Evolutionary conservation across 2,888 invertebrate species (phyloP).

Genomic region (Plutella xylostella): DNA sequence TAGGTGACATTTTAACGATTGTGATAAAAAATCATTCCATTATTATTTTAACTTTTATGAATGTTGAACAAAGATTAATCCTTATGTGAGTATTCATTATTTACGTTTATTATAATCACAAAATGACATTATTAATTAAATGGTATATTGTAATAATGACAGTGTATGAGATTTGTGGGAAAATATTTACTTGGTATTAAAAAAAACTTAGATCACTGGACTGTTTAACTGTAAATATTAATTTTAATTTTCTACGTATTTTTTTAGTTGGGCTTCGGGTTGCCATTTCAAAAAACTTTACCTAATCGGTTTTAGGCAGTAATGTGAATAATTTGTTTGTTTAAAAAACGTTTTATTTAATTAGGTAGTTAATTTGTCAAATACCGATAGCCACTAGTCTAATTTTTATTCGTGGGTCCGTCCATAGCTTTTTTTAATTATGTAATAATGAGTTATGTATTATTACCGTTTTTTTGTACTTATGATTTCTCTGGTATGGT

Average conservation of each 20-base stretch:
- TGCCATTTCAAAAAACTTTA: conserved; percentile 27
- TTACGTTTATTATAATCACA: neutral
- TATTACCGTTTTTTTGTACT: conserved; percentile 1
- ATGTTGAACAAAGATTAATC: conserved; percentile 23
- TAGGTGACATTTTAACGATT: conserved; percentile 21
- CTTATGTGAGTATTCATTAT: neutral
- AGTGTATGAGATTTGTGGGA: conserved; percentile 1
- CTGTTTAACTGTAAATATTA: conserved; percentile 16
- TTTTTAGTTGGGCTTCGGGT: conserved; percentile 35
- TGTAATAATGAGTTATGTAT: too few relatives aligned
- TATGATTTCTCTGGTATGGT: conserved; percentile 1
- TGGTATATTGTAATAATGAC: neutral
- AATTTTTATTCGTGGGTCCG: conserved; percentile 24
- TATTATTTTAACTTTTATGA: conserved; percentile 9
- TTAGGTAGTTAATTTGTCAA: conserved; percentile 13
- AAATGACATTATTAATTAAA: neutral
- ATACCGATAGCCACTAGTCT: conserved; percentile 35
- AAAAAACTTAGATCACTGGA: neutral
- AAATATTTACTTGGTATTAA: neutral
- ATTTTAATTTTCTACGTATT: conserved; percentile 26
- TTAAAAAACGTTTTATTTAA: conserved; percentile 8
- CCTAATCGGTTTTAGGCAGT: conserved; percentile 13
- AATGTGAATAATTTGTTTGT: conserved; percentile 10
- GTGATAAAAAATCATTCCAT: conserved; percentile 22
- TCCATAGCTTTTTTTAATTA: conserved; percentile 27